These are phyloP conservation scores for Melanotaenia nigrans DNA, from an alignment of 2,797 vertebrate genomes.

Conservation along the genomic window DNA sequence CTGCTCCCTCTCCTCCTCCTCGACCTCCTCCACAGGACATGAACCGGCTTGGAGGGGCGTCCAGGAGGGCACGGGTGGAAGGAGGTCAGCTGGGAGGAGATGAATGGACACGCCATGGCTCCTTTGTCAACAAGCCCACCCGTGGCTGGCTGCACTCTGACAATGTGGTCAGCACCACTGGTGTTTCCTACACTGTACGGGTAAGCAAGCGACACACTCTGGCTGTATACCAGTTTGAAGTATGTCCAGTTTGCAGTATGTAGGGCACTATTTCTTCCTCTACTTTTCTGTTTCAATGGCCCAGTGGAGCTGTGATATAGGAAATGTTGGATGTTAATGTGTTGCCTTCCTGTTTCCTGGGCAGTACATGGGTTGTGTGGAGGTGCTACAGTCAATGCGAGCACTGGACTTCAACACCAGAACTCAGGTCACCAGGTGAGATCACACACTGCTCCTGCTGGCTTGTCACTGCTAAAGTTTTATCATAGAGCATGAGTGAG, in stretches of 20 bases:
- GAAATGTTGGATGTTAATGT: slow-evolving; percentile 59
- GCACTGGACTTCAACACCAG: slow-evolving; percentile 97
- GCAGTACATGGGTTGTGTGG: slow-evolving; percentile 98
- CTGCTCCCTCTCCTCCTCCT: slow-evolving; percentile 84
- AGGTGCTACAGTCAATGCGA: slow-evolving; percentile 98
- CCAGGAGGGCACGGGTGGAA: slow-evolving; percentile 95
- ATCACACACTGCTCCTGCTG: neutral
- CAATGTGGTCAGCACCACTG: slow-evolving; percentile 92
- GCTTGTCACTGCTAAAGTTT: neutral
- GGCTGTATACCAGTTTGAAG: neutral
- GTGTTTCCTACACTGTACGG: slow-evolving; percentile 95
- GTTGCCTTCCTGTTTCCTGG: slow-evolving; percentile 70
- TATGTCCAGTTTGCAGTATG: slow-evolving; percentile 5
- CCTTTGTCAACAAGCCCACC: slow-evolving; percentile 97
- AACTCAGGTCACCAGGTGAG: slow-evolving; percentile 97
- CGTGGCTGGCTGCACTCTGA: slow-evolving; percentile 97
- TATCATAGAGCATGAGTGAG: neutral
- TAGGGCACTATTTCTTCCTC: slow-evolving; percentile 1
- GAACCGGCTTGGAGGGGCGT: slow-evolving; percentile 96
- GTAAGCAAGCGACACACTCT: slow-evolving; percentile 76
- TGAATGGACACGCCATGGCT: slow-evolving; percentile 98
- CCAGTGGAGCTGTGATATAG: slow-evolving; percentile 32
- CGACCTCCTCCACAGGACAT: slow-evolving; percentile 94
- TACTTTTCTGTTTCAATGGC: slow-evolving; percentile 25
- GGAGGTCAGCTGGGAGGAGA: slow-evolving; percentile 97